Conservation (phyloP, 2,113 vertebrate species). For the Mormoops blainvillei region DNA sequence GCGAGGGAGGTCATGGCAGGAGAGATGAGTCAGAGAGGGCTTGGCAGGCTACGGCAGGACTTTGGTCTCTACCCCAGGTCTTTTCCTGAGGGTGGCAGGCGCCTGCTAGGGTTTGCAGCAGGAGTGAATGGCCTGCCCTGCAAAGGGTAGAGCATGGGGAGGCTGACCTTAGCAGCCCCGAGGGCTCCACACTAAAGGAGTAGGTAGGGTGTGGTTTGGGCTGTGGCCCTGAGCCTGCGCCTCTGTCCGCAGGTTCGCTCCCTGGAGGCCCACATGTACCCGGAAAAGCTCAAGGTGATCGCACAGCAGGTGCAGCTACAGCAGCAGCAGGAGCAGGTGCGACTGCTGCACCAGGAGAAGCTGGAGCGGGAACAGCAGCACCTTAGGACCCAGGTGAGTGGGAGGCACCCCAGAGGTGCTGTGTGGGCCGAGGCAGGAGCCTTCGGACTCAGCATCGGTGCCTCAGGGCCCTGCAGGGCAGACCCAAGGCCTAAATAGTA, state of each 20-base stretch:
- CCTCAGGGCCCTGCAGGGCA: neutral
- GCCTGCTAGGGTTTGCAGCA: neutral
- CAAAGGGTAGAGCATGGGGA: neutral
- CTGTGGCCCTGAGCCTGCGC: neutral
- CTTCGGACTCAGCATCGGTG: fast-evolving
- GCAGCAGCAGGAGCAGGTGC: conserved; percentile 90
- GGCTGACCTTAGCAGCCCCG: neutral
- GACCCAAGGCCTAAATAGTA: neutral
- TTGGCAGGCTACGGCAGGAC: neutral
- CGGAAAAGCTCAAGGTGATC: conserved; percentile 95
- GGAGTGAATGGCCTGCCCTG: neutral
- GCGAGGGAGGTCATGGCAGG: neutral
- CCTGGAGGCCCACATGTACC: conserved; percentile 95
- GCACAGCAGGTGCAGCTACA: conserved; percentile 94
- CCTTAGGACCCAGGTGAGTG: conserved; percentile 88
- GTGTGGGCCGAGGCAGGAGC: neutral
- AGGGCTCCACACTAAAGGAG: neutral
- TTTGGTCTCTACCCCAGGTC: neutral
- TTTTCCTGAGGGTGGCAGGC: neutral
- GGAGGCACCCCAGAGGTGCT: fast-evolving
- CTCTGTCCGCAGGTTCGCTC: conserved; percentile 87
- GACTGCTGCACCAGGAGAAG: conserved; percentile 89
- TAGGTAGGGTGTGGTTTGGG: neutral
- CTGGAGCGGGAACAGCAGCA: conserved; percentile 85
- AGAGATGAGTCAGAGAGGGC: neutral